Evolutionary conservation across 2,113 vertebrate species (phyloP).

Genomic region (Spea multiplicata): DNA sequence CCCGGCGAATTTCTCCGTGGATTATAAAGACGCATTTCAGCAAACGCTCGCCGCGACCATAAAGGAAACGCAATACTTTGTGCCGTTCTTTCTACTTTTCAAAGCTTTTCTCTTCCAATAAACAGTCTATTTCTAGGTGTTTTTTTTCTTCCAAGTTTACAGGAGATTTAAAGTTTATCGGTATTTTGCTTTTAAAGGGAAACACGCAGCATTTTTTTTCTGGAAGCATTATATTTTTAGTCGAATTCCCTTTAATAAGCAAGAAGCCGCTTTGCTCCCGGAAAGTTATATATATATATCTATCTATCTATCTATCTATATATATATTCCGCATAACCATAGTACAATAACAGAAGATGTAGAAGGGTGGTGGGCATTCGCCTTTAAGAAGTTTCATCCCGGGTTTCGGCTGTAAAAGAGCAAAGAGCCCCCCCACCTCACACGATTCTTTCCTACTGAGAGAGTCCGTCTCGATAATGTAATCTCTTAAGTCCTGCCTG

Average conservation of each 20-base stretch:
- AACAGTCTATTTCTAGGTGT: background rate
- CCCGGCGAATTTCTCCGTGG: background rate
- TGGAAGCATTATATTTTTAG: too few relatives aligned
- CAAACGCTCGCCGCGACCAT: background rate
- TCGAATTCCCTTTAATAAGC: too few relatives aligned
- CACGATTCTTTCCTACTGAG: conserved; percentile 35
- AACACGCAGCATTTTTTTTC: too few relatives aligned
- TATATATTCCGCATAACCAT: too few relatives aligned
- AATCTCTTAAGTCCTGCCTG: conserved; percentile 41
- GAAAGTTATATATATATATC: too few relatives aligned
- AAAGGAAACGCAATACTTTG: background rate
- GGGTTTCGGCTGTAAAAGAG: background rate
- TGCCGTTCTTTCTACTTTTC: too few relatives aligned
- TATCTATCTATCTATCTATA: too few relatives aligned
- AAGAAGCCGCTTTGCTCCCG: too few relatives aligned
- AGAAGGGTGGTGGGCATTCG: too few relatives aligned
- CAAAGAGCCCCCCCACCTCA: conserved; percentile 5
- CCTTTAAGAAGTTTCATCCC: background rate
- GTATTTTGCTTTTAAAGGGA: background rate
- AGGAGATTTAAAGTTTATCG: background rate
- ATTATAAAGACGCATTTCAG: background rate
- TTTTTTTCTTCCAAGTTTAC: background rate
- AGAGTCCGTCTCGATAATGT: conserved; percentile 28
- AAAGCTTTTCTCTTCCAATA: background rate
- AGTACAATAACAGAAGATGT: too few relatives aligned